Conservation (phyloP, 1,140 invertebrate species). For the Musca domestica region DNA sequence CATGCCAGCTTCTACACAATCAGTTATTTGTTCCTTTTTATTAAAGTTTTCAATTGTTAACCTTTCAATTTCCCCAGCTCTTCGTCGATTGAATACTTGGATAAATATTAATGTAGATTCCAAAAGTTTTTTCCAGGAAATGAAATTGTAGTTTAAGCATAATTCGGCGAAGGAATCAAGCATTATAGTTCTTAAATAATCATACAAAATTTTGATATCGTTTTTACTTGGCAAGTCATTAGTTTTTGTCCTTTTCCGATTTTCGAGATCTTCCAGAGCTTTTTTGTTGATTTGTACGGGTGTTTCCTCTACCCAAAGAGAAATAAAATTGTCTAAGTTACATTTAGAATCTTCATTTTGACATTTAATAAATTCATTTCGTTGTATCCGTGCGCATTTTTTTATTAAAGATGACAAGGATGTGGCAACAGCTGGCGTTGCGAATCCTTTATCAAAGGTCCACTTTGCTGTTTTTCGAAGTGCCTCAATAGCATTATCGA, state of each 20-base stretch:
- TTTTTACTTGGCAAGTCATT: background rate
- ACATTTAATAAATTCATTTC: too few relatives aligned
- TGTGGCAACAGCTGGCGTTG: too few relatives aligned
- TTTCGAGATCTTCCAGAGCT: too few relatives aligned
- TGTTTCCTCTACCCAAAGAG: too few relatives aligned
- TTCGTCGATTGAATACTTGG: background rate
- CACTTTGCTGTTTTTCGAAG: constrained; percentile 26
- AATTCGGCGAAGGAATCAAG: background rate
- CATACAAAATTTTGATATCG: background rate
- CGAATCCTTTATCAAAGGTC: background rate
- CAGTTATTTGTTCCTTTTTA: background rate
- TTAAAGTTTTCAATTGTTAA: background rate
- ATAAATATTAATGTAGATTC: constrained; percentile 1
- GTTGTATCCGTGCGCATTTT: too few relatives aligned
- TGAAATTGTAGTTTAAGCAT: background rate
- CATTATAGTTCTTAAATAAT: background rate
- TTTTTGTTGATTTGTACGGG: too few relatives aligned
- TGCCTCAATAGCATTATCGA: background rate
- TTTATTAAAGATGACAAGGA: too few relatives aligned
- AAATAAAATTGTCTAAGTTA: too few relatives aligned
- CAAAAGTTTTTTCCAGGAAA: background rate
- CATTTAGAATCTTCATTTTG: too few relatives aligned
- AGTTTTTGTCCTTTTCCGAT: too few relatives aligned
- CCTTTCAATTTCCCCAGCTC: too few relatives aligned
- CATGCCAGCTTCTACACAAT: background rate